These are phyloP conservation scores for Nemotelus nigrinus DNA, from an alignment of 2,888 invertebrate species.

Conservation along the genomic window DNA sequence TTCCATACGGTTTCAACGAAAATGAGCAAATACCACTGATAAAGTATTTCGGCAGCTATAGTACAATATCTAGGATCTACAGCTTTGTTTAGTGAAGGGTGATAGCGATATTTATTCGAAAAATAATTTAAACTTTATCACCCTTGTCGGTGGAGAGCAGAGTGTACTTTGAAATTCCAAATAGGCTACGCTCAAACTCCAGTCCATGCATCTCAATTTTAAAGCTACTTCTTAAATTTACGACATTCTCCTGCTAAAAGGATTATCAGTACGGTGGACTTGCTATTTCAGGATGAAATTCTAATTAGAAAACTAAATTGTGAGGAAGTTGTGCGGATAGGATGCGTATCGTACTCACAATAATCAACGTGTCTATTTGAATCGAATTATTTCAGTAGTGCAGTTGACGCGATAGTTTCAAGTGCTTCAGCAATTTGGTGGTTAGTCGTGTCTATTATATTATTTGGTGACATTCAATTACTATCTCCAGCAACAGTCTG, in stretches of 20 bases:
- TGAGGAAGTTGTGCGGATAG: background rate
- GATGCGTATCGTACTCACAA: background rate
- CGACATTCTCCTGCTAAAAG: background rate
- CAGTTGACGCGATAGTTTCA: slow-evolving; percentile 31
- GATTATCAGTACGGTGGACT: too few species aligned
- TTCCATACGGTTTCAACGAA: too few species aligned
- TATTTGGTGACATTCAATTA: slow-evolving; percentile 33
- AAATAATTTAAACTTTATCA: background rate
- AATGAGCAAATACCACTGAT: too few species aligned
- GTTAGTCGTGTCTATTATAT: slow-evolving; percentile 16
- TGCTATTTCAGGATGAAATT: too few species aligned
- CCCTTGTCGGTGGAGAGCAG: background rate
- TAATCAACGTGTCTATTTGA: background rate
- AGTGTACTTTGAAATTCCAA: slow-evolving; percentile 18
- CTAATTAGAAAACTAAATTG: too few species aligned
- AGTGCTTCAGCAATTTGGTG: slow-evolving; percentile 29
- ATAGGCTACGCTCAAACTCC: background rate
- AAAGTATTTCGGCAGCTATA: too few species aligned
- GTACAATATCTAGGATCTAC: too few species aligned
- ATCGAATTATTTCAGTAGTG: slow-evolving; percentile 34
- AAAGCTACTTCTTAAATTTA: background rate
- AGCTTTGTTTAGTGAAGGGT: too few species aligned
- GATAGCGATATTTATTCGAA: too few species aligned
- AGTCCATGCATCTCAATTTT: background rate
- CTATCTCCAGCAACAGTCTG: background rate